phyloP scores from a whole-genome alignment of 2,888 invertebrate species.

The Epirrita christyi region DNA sequence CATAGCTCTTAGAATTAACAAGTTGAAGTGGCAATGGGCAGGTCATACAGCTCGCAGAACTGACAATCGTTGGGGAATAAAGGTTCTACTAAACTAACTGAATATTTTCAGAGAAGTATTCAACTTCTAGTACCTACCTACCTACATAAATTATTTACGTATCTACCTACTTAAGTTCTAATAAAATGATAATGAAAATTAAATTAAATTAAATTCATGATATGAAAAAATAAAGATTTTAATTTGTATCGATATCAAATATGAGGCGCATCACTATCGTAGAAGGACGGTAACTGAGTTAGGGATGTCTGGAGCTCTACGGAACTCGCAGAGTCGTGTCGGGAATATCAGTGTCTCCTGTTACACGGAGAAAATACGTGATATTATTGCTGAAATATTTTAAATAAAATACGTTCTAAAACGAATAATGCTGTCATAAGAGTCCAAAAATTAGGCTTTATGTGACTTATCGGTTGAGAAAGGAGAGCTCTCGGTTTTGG shows the following conservation, averaged over 20 bases:
- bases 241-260: not conserved
- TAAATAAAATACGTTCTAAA: not conserved
- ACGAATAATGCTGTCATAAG: not conserved
- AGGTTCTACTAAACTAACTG: no score
- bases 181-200: no score
- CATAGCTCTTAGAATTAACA: no score
- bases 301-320: slow-evolving; percentile 33
- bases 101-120: no score
- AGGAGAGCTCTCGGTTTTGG: not conserved
- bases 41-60: no score
- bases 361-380: slow-evolving; percentile 6
- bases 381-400: not conserved
- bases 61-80: no score
- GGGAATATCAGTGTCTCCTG: slow-evolving; percentile 15
- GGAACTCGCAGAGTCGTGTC: slow-evolving; percentile 17
- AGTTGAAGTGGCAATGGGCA: no score
- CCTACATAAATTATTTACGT: no score
- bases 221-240: not conserved
- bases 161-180: no score
- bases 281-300: slow-evolving; percentile 36
- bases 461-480: not conserved
- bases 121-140: no score
- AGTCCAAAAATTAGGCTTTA: no score
- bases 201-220: no score
- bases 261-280: slow-evolving; percentile 16